Conservation (phyloP, 2,888 invertebrate genomes). For the Chelonus formosanus region DNA sequence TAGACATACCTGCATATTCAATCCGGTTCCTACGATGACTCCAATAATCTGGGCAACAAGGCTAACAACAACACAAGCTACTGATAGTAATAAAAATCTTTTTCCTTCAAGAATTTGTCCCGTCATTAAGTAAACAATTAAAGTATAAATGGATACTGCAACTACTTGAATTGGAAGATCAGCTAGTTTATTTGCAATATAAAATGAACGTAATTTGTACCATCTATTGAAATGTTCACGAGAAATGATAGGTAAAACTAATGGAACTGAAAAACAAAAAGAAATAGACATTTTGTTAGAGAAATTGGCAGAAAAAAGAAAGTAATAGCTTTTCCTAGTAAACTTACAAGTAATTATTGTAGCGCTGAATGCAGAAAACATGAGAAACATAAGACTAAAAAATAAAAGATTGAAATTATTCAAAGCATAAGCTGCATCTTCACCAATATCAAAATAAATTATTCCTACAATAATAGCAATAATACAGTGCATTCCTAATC, state of each 20-base stretch:
- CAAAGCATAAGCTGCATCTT: constrained; percentile 81
- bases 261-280: constrained; percentile 73
- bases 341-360: constrained; percentile 90
- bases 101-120: constrained; percentile 81
- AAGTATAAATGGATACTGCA: constrained; percentile 76
- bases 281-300: too few relatives aligned
- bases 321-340: too few relatives aligned
- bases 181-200: constrained; percentile 78
- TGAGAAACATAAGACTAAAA: constrained; percentile 91
- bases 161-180: constrained; percentile 82
- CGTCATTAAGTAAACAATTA: constrained; percentile 86
- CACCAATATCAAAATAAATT: constrained; percentile 87
- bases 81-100: constrained; percentile 72
- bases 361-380: constrained; percentile 93
- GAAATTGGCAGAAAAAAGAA: too few relatives aligned
- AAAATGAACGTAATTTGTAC: constrained; percentile 87
- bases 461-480: constrained; percentile 85
- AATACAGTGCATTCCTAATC: constrained; percentile 79
- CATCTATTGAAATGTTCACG: constrained; percentile 89
- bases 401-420: constrained; percentile 91
- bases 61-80: constrained; percentile 72
- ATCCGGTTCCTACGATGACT: constrained; percentile 82
- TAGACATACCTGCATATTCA: constrained; percentile 75
- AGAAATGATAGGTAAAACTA: constrained; percentile 81
- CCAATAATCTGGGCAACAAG: constrained; percentile 89